Evolutionary conservation across 1,140 invertebrate genomes (phyloP), one percentile per base, ranked within the genome.

Genomic region (Sinella curviseta): DNA sequence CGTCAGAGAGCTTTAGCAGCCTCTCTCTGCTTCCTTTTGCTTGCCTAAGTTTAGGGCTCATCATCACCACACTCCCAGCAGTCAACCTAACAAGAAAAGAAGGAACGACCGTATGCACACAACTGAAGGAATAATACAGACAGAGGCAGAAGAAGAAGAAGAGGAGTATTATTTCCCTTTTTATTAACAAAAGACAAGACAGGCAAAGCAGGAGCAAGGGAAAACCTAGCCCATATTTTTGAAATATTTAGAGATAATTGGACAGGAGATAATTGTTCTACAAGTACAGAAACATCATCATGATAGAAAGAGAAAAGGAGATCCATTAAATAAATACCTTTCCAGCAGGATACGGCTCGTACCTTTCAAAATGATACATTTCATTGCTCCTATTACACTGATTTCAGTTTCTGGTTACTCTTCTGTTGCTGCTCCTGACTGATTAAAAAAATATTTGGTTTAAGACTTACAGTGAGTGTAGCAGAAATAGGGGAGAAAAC

Each of bases 171-270:
- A 26, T 60, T 60, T 60, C 39, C 39, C 39, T 48, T 48, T 48
- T 48, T 48, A 48, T 26, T 60, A 12, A 60, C 24, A 60, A 12
- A 60, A 60, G 57, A 16, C 14, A 26, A 60, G 57, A 48, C 39
- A 48, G 20, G 39, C 39, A 12, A 20, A 48, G n/a, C n/a, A 48
- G 39, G 20, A 48, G 8, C 20, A 48, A 48, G 57, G 24, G 24
- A 60, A 26, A 60, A 60, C 57, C 57, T 60, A 60, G 57, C 57
- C 57, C 57, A 60, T 60, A 60, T 60, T 60, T 60, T 60, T 60
- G 57, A 60, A 60, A 60, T 60, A 60, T 60, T 60, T 60, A 60
- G 3, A n/a, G 57, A 60, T 60, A 60, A 60, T 60, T 60, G 57
- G 57, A 60, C 57, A n/a, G 24, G 24, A 26, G 14, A 26, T 60